Conservation (phyloP, 2,113 vertebrate species). For the Hydrochoerus hydrochaeris region DNA sequence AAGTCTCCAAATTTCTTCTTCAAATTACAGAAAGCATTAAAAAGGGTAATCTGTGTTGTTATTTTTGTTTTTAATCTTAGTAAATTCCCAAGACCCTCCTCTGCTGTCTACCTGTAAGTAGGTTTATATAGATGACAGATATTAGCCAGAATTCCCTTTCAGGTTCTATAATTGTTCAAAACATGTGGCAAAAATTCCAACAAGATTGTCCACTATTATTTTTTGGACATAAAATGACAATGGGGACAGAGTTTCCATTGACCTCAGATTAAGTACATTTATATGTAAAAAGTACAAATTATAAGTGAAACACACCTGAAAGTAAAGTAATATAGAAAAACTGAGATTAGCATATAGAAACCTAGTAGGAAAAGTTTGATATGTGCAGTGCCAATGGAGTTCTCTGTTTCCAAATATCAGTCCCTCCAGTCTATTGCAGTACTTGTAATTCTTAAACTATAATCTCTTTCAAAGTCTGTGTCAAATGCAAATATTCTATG, state of each 20-base stretch:
- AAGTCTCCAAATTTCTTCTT: slow-evolving; percentile 40
- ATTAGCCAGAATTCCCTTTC: slow-evolving; percentile 39
- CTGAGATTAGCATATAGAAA: slow-evolving; percentile 23
- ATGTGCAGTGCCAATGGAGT: neutral
- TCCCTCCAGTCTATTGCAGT: neutral
- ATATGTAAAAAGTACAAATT: slow-evolving; percentile 54
- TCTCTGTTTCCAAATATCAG: neutral
- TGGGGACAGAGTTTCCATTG: slow-evolving; percentile 52
- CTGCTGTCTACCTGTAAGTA: neutral
- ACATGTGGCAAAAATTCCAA: slow-evolving; percentile 60
- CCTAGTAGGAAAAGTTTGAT: neutral
- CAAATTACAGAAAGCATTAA: slow-evolving; percentile 45
- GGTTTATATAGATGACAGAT: slow-evolving; percentile 58
- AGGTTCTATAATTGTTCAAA: slow-evolving; percentile 60
- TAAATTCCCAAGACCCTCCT: slow-evolving; percentile 46
- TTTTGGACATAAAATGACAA: slow-evolving; percentile 60
- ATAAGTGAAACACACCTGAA: slow-evolving; percentile 16
- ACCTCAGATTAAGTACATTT: slow-evolving; percentile 54
- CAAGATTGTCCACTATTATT: slow-evolving; percentile 38
- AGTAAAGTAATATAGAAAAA: slow-evolving; percentile 28
- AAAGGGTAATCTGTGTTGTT: slow-evolving; percentile 34
- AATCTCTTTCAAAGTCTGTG: slow-evolving; percentile 5
- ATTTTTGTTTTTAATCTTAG: slow-evolving; percentile 51
- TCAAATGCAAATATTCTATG: slow-evolving; percentile 48
- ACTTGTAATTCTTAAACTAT: neutral